Evolutionary conservation across 1,140 invertebrate genomes (phyloP).

Genomic region (Drosophila sulfurigaster): DNA sequence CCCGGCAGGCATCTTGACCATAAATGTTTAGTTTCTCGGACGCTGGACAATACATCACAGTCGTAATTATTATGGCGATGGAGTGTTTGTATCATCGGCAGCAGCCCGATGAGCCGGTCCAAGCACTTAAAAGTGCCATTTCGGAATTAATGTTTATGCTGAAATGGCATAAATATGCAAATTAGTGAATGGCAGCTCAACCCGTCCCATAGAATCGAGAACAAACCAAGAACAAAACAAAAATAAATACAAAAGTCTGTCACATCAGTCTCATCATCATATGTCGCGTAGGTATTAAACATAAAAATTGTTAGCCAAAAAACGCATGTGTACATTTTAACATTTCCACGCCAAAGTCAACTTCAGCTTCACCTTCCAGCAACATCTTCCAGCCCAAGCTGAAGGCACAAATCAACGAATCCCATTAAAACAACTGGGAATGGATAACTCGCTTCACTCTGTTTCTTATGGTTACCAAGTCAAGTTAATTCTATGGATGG

Average conservation of each 20-base stretch:
- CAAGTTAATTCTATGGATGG: neutral
- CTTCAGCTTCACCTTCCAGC: slow-evolving; percentile 1
- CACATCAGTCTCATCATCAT: slow-evolving; percentile 43
- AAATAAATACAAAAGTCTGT: slow-evolving; percentile 22
- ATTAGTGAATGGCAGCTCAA: slow-evolving; percentile 77
- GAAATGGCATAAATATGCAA: slow-evolving; percentile 78
- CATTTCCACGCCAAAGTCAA: slow-evolving; percentile 45
- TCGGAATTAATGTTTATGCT: slow-evolving; percentile 76
- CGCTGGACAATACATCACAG: slow-evolving; percentile 72
- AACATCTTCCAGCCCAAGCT: slow-evolving; percentile 8
- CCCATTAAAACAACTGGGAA: slow-evolving; percentile 46
- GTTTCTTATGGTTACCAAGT: slow-evolving; percentile 20
- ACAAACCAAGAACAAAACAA: slow-evolving; percentile 13
- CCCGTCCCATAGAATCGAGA: slow-evolving; percentile 64
- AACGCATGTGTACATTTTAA: slow-evolving; percentile 44
- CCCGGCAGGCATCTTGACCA: slow-evolving; percentile 44
- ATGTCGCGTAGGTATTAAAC: slow-evolving; percentile 41
- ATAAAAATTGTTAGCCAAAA: slow-evolving; percentile 55
- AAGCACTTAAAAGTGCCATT: slow-evolving; percentile 82
- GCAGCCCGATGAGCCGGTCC: slow-evolving; percentile 65
- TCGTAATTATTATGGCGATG: slow-evolving; percentile 57
- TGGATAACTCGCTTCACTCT: slow-evolving; percentile 25
- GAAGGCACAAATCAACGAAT: slow-evolving; percentile 53
- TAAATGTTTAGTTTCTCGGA: slow-evolving; percentile 56
- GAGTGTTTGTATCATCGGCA: slow-evolving; percentile 50